Base-by-base conservation (phyloP, 2,797 vertebrate species). In the Centropyge bicolor region DNA sequence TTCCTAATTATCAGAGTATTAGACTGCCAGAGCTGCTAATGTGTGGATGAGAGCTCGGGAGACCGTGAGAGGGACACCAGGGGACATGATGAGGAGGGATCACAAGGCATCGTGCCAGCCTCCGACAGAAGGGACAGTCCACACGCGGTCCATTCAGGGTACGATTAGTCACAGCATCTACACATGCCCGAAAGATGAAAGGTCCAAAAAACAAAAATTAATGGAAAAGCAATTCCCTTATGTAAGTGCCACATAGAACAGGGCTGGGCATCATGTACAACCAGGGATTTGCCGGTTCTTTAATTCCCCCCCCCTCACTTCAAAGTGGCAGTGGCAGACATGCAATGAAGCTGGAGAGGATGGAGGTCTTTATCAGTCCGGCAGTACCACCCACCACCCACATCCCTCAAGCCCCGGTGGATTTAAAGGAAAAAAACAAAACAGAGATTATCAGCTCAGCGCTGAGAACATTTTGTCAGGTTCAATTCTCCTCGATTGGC, bases 301-400 rank as follows among this genome's bases (percentile, higher is more conserved):
- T 89, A 83, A 87, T 87, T 86, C 84, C 84, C 68, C 70, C 60
- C n/a, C 2, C 27, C 27, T 31, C 80, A 86, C 69, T 84, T 85
- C 74, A 83, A 82, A 76, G 86, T 40, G 66, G 40, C 70, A 27
- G 79, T 0, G 6, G 36, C 59, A 82, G 72, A 75, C 81, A 80
- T 74, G 74, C 46, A 9, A 76, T 49, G 76, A 72, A 36, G 72
- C 78, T 41, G 70, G 22, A 78, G 51, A 75, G 82, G 51, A 73
- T 70, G 68, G 82, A 86, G 64, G 71, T 69, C 81, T 78, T 81
- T 64, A 76, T 82, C 69, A 51, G 27, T 22, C 59, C 68, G 13
- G 31, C n/a, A 1, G 22, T 70, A 1, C 49, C 10, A 9, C 54
- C 62, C 43, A 20, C 22, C 6, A 31, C 27, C 71, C 38, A 6